phyloP scores from a whole-genome alignment of 2,113 vertebrate genomes.

The Tenrec ecaudatus region DNA sequence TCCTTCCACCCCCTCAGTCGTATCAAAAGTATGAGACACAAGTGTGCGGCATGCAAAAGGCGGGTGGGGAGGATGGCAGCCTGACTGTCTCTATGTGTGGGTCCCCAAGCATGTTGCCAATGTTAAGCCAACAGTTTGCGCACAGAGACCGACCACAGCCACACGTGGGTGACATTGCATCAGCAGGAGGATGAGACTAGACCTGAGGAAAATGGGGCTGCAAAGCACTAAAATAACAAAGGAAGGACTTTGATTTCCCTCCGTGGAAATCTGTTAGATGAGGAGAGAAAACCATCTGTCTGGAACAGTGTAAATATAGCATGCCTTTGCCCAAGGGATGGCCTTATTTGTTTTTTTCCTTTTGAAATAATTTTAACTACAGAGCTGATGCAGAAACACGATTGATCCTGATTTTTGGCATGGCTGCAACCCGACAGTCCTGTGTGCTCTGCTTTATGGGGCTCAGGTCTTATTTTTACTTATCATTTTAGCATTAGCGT shows the following conservation, averaged over 20 bases:
- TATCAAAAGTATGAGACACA: background rate
- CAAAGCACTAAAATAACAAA: conserved; percentile 18
- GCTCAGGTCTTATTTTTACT: conserved; percentile 14
- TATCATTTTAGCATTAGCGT: background rate
- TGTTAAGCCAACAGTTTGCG: background rate
- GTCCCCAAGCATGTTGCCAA: background rate
- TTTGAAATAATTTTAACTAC: conserved; percentile 56
- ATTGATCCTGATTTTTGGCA: conserved; percentile 44
- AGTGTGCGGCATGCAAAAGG: background rate
- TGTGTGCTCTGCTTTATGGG: conserved; percentile 37
- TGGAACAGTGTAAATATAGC: conserved; percentile 40
- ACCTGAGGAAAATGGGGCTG: background rate
- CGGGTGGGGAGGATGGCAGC: background rate
- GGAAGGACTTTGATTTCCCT: background rate
- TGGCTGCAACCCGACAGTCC: background rate
- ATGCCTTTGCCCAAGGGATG: conserved; percentile 35
- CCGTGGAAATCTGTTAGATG: conserved; percentile 9
- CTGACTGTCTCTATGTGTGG: background rate
- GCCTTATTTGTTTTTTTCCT: background rate
- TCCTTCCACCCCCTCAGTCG: background rate
- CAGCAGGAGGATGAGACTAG: background rate
- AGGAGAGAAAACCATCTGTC: conserved; percentile 63
- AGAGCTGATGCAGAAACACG: conserved; percentile 40
- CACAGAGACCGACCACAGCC: background rate
- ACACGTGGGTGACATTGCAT: conserved; percentile 10